phyloP scores from a whole-genome alignment of 1,140 invertebrate species.

The Drosophila arizonae region DNA sequence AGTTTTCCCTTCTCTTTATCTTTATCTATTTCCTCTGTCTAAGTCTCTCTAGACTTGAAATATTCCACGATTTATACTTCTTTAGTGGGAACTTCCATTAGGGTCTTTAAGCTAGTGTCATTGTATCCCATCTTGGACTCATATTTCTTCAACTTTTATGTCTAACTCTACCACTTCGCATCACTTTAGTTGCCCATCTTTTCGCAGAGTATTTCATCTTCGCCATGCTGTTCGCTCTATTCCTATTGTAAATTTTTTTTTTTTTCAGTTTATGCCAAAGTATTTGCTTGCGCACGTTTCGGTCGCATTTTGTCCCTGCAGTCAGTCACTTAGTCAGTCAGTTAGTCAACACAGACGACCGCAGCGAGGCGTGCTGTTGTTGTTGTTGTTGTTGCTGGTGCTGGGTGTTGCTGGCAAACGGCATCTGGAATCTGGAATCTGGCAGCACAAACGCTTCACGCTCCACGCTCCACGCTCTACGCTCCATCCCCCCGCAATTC shows the following conservation, averaged over 20 bases:
- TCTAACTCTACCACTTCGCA: too few species aligned
- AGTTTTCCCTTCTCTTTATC: too few species aligned
- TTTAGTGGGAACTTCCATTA: too few species aligned
- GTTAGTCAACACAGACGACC: constrained; percentile 35
- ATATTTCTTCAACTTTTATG: too few species aligned
- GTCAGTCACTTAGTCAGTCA: constrained; percentile 49
- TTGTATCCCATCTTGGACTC: too few species aligned
- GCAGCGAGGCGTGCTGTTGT: constrained; percentile 28
- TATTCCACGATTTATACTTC: too few species aligned
- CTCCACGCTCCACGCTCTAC: too few species aligned
- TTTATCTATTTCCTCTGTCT: too few species aligned
- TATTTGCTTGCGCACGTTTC: constrained; percentile 71
- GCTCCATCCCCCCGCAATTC: not conserved
- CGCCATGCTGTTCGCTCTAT: not conserved
- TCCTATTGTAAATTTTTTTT: constrained; percentile 21
- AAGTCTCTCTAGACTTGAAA: too few species aligned
- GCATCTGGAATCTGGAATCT: constrained; percentile 27
- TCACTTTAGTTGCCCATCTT: not conserved
- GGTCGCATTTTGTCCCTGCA: constrained; percentile 4
- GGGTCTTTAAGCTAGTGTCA: too few species aligned
- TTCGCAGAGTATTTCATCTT: not conserved
- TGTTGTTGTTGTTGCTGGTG: constrained; percentile 22
- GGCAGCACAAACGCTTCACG: constrained; percentile 2
- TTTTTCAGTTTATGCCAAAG: constrained; percentile 68
- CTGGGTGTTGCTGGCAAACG: constrained; percentile 9